Evolutionary conservation across 2,113 vertebrate genomes (phyloP), one percentile per base, ranked within the genome.

Genomic region (Eurypyga helias): DNA sequence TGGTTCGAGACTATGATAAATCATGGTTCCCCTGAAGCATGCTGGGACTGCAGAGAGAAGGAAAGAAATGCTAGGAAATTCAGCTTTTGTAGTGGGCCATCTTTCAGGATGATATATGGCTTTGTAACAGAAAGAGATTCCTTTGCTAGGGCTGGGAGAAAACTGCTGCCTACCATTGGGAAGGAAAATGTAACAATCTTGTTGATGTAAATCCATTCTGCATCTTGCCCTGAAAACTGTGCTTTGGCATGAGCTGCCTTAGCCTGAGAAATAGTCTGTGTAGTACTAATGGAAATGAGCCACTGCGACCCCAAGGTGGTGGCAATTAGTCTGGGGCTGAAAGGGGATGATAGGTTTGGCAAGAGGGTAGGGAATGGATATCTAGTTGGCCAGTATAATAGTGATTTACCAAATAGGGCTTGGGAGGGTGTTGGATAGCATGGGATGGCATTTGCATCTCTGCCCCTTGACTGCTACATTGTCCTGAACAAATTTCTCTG

Each of bases 31-130:
- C 72, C 69, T 71, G 65, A 67, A 90, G 90, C 89, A 84, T 0
- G 0, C 76, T 72, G 72, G 88, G 90, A 71, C 90, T 82, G 57
- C 31, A n/a, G 89, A 93, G 64, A 57, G 86, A 83, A 95, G 86
- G 77, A 91, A 96, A 89, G 67, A 93, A 96, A 91, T 95, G 77
- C 70, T 82, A 11, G 73, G 73, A 89, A 91, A 78, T 79, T 41
- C 89, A 79, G 86, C 95, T 96, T 96, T 95, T 96, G 90, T 95
- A 72, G 90, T 60, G 65, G 89, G 45, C 86, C 49, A 7, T 87
- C 86, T 92, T 92, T 95, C 90, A 95, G 94, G 83, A 96, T 96
- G 96, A 96, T 95, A 52, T 70, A 94, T 87, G 62, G 25, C 77
- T 91, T 75, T 61, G 89, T 78, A 92, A 78, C 60, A 89, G 89